These are phyloP conservation scores for Labia minor DNA, from an alignment of 2,888 invertebrate species.

Conservation along the genomic window DNA sequence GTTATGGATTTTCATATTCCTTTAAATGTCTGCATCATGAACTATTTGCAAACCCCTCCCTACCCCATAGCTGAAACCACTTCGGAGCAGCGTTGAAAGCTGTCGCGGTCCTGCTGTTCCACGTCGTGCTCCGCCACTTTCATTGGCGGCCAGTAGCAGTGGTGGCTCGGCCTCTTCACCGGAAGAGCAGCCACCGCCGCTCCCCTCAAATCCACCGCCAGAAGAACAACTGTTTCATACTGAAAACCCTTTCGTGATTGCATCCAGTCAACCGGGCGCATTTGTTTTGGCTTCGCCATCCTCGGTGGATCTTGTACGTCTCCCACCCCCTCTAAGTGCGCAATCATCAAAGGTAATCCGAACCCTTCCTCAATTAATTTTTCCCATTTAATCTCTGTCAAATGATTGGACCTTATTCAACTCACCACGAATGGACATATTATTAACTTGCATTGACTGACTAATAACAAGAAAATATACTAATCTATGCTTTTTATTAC, in stretches of 20 bases:
- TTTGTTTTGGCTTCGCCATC: slow-evolving; percentile 39
- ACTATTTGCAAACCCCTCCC: slow-evolving; percentile 18
- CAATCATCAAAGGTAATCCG: slow-evolving; percentile 23
- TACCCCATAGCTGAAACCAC: slow-evolving; percentile 45
- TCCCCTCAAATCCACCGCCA: slow-evolving; percentile 15
- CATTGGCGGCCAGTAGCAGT: not conserved
- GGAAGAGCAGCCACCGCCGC: not conserved
- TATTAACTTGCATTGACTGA: too few relatives aligned
- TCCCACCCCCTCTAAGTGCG: slow-evolving; percentile 34
- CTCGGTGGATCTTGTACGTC: slow-evolving; percentile 38
- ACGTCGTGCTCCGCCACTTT: slow-evolving; percentile 22
- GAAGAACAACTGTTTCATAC: slow-evolving; percentile 15
- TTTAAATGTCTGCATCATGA: slow-evolving; percentile 16
- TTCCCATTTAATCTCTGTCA: too few relatives aligned
- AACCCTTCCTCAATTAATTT: not conserved
- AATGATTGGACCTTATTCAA: too few relatives aligned
- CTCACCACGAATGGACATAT: too few relatives aligned
- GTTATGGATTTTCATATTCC: not conserved
- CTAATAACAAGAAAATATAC: too few relatives aligned
- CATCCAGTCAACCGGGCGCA: slow-evolving; percentile 26
- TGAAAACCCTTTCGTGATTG: slow-evolving; percentile 17
- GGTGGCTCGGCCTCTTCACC: not conserved
- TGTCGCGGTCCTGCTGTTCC: slow-evolving; percentile 31
- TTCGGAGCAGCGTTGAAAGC: slow-evolving; percentile 46
- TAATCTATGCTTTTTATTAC: too few relatives aligned